Percentiles rank a stretch among this genome's conserved stretches.
phyloP scores from a whole-genome alignment of 2,888 invertebrate species.

The Ditylenchus weischeri region DNA sequence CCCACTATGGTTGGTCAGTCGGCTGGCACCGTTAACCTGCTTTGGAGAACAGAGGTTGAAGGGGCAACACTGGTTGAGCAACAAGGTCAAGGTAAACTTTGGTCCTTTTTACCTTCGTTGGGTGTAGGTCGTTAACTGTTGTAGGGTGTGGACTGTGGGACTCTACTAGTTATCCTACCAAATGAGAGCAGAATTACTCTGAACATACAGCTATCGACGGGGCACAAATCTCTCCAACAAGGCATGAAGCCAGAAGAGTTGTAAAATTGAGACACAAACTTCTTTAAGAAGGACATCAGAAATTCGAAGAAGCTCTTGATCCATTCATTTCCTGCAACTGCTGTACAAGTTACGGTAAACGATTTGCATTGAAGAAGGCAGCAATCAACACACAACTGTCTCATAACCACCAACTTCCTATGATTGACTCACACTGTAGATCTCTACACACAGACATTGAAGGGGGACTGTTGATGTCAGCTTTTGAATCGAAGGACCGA shows the following conservation, averaged over 20 bases:
- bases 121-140: no score
- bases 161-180: no score
- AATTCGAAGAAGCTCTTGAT: not conserved
- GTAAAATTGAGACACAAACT: not conserved
- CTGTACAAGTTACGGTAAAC: not conserved
- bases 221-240: no score
- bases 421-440: not conserved
- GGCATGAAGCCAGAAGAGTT: no score
- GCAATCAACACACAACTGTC: not conserved
- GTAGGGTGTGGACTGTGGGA: no score
- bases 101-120: no score
- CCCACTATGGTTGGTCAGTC: not conserved
- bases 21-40: not conserved
- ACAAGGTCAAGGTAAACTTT: no score
- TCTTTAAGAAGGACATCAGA: not conserved
- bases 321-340: not conserved
- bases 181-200: no score
- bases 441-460: not conserved
- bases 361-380: not conserved
- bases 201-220: no score
- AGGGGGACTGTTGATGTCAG: not conserved
- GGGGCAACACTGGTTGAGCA: not conserved
- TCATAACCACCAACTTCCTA: not conserved
- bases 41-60: not conserved
- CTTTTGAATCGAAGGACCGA: not conserved